Percentiles rank a stretch among this genome's conserved stretches.
Conservation (phyloP, 1,140 invertebrate genomes). For the Cephus cinctus region DNA sequence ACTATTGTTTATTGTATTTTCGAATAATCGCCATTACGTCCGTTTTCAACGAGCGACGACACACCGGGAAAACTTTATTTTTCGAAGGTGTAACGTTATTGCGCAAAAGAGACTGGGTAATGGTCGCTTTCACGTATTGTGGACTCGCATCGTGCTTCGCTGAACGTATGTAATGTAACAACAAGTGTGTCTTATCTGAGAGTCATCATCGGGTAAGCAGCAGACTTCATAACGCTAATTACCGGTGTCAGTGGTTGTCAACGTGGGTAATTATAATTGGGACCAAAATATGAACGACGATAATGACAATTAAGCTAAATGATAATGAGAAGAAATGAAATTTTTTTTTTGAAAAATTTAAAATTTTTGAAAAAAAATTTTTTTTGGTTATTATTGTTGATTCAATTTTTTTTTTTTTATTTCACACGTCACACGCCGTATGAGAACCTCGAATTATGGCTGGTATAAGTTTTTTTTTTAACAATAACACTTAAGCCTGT, state of each 20-base stretch:
- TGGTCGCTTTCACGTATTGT: slow-evolving; percentile 51
- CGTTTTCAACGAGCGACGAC: too few relatives aligned
- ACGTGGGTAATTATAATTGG: too few relatives aligned
- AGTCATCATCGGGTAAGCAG: slow-evolving; percentile 43
- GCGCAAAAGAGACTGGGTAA: slow-evolving; percentile 48
- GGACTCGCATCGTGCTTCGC: slow-evolving; percentile 37
- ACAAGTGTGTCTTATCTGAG: slow-evolving; percentile 42
- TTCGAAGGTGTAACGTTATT: slow-evolving; percentile 29
- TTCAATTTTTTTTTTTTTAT: too few relatives aligned
- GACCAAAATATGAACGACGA: too few relatives aligned
- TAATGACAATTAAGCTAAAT: too few relatives aligned
- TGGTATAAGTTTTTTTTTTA: slow-evolving; percentile 37
- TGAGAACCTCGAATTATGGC: slow-evolving; percentile 42
- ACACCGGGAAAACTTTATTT: too few relatives aligned
- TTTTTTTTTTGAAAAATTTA: too few relatives aligned
- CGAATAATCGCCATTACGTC: too few relatives aligned
- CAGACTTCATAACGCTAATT: slow-evolving; percentile 52
- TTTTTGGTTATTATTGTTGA: too few relatives aligned
- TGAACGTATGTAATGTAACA: slow-evolving; percentile 43
- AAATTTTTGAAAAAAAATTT: too few relatives aligned
- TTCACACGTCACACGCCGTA: slow-evolving; percentile 10
- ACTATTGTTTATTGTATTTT: too few relatives aligned
- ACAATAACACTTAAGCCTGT: slow-evolving; percentile 45
- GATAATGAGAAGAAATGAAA: too few relatives aligned
- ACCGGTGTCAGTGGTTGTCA: slow-evolving; percentile 38